Evolutionary conservation across 2,888 invertebrate genomes (phyloP), one percentile per base, ranked within the genome.

Genomic region (Drosophila melanocephala): DNA sequence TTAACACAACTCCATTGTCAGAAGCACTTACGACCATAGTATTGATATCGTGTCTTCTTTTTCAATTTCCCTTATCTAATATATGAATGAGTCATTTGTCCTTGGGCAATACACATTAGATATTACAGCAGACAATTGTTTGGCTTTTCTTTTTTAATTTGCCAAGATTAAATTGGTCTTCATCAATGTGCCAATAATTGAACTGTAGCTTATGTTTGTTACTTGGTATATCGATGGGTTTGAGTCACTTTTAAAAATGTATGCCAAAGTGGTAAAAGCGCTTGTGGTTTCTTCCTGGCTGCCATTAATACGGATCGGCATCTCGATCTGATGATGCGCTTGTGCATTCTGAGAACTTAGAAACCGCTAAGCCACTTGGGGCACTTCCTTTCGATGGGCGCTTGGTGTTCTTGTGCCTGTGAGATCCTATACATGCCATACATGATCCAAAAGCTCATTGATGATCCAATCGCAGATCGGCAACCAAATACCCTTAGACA

Each of bases 261-360:
- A 10, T 3, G 58, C 58, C 16, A 62, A 57, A 33, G 5, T 30
- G 5, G 26, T 16, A 1, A 16, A 26, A 39, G n/a, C 26, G 26
- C 47, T 66, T 42, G 3, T 14, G 57, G 35, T 22, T 32, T 50
- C 47, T 47, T 44, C 26, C 37, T 26, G 55, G 26, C 26, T 42
- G 51, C 50, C 28, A 56, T 56, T 65, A 65, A 74, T 74, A 65
- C 55, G 32, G 55, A 59, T 74, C 51, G 57, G 57, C 57, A 69
- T 35, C 52, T 33, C 50, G 44, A 55, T 22, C 61, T 14, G 66
- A 60, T 67, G 73, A 82, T 83, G 83, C 68, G 83, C 63, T 53
- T 55, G 4, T 77, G 87, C 89, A 87, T 85, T 85, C 85, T 66
- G 60, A 73, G 85, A 85, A 85, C 68, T 71, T 50, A 50, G 22